Percentiles rank a stretch among this genome's conserved stretches.
These are phyloP conservation scores for Cylloceria caligata DNA, from an alignment of 2,888 invertebrate genomes.

Conservation along the genomic window DNA sequence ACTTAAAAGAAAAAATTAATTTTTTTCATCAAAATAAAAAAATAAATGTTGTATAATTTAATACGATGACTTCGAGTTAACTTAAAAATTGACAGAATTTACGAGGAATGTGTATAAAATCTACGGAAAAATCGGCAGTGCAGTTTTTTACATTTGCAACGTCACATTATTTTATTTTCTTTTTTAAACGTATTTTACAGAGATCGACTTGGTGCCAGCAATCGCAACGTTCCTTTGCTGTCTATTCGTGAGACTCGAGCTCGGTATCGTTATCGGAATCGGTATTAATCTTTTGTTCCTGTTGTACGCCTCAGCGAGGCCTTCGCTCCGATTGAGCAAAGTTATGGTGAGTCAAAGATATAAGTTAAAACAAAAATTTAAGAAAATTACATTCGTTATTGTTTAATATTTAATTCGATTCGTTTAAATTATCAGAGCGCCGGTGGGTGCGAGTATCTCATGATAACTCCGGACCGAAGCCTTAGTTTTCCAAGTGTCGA, in stretches of 20 bases:
- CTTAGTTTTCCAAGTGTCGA: slow-evolving; percentile 89
- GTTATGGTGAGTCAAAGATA: slow-evolving; percentile 84
- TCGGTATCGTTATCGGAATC: slow-evolving; percentile 89
- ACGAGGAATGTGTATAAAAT: no score
- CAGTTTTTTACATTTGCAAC: background rate
- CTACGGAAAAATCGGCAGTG: no score
- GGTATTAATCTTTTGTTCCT: slow-evolving; percentile 87
- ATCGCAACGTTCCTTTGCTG: slow-evolving; percentile 88
- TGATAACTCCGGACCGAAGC: slow-evolving; percentile 88
- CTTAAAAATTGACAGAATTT: no score
- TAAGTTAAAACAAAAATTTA: background rate
- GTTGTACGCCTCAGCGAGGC: slow-evolving; percentile 88
- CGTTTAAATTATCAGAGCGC: slow-evolving; percentile 83
- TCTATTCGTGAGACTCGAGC: slow-evolving; percentile 88
- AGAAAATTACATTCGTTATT: background rate
- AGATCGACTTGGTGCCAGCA: slow-evolving; percentile 89
- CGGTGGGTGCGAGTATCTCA: slow-evolving; percentile 86
- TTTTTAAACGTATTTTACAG: slow-evolving; percentile 83
- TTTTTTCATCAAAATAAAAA: no score
- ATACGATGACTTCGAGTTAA: no score
- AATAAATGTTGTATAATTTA: no score
- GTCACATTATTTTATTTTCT: background rate
- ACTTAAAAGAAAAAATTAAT: no score
- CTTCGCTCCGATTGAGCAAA: slow-evolving; percentile 87
- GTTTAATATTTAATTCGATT: background rate